Base-by-base conservation (phyloP, 2,888 invertebrate genomes). In the Eulithis testata region DNA sequence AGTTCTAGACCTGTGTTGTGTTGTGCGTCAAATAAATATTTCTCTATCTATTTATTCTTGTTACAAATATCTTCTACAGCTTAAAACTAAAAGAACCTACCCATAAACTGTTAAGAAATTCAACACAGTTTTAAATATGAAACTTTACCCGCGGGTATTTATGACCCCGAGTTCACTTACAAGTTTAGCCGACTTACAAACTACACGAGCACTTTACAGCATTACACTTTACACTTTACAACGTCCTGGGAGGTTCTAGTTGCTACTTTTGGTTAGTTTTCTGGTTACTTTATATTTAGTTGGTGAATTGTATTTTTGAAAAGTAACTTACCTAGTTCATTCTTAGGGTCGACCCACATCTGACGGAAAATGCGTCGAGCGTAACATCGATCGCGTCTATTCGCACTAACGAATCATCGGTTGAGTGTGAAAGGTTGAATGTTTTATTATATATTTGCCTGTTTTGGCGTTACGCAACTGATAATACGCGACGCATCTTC, bases 141-240 rank as follows among this genome's bases (percentile, higher is more conserved):
- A 67, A 73, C 71, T 68, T 65, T 56, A 63, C 36, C 66, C 62
- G 69, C 69, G 57, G 66, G 73, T 80, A 80, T 77, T 80, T 80
- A 79, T 76, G 73, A 66, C 72, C 47, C 60, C 36, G 68, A 76
- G 75, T 74, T 77, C 67, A 70, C 67, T 63, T 65, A 62, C 53
- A 73, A 80, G 73, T 73, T 79, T 74, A 72, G 71, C 71, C 74
- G 65, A 73, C 76, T 76, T 74, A 75, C 75, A 76, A 78, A 76
- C 76, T 73, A 71, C 73, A 69, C 69, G 74, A 73, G 73, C 52
- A 63, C 52, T 60, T 56, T 76, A 77, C 75, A 74, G 73, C 74
- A 71, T 79, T 76, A 75, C 74, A 74, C 67, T 68, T 79, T 76
- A 75, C 74, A 74, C 67, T 68, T 72, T 73, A 74, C 74, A 66